Base-by-base conservation (phyloP, 2,888 invertebrate genomes). In the Rhagophthalmus giganteus region DNA sequence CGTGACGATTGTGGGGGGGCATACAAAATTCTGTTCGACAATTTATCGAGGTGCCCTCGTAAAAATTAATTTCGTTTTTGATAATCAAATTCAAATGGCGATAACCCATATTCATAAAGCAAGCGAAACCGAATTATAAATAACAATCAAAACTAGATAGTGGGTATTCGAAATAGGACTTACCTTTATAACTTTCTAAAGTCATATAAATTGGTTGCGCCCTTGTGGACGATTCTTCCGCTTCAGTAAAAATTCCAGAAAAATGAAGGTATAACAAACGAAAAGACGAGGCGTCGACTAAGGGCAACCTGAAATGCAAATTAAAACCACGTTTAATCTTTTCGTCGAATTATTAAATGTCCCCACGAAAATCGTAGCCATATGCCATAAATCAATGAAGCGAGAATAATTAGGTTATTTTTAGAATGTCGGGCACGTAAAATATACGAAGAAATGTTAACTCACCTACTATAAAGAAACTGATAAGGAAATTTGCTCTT, bases 131-230 rank as follows among this genome's bases (percentile, higher is more conserved):
- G 20, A 20, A 20, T 20, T 20, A 20, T 20, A 5, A 20, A 20
- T 20, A 5, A 5, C 7, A 20, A 20, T 20, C 3, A 20, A 20
- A 20, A 20, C 7, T 5, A 20, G 3, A 20, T 20, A 20, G 3
- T 20, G 3, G 11, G 12, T 45, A 4, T n/a, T n/a, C n/a, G n/a
- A n/a, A 2, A 35, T 39, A 13, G n/a, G 8, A 15, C 86, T 86
- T 75, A 91, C 91, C 90, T 88, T 83, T 87, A 83, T 83, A 86
- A 86, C 86, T 88, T 89, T 86, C 90, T 90, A 90, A 91, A 91
- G 90, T 91, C 92, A 92, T 92, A 92, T 92, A 92, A 92, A 88
- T 89, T 83, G 84, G 84, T 88, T 86, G 83, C 88, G 87, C 88
- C 88, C 88, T 84, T 81, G 81, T 85, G 87, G 88, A 87, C 87